A percentile compares a stretch with the other conserved stretches of the same genome.
Conservation (phyloP, 2,888 invertebrate genomes). For the Octonoba sinensis region DNA sequence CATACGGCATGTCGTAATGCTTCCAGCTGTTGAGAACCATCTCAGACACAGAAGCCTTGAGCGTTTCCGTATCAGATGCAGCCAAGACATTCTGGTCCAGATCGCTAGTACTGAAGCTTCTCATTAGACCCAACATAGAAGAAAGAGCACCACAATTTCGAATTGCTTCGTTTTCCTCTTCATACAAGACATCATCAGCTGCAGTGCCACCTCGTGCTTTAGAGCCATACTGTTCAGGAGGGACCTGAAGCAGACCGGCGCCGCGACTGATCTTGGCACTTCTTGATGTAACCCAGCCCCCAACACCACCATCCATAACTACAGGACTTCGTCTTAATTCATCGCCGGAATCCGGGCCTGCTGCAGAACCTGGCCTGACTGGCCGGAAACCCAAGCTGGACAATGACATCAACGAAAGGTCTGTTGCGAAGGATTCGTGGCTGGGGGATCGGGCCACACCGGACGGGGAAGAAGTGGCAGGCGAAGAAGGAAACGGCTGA, state of each 20-base stretch:
- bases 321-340: slow-evolving; percentile 52
- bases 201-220: slow-evolving; percentile 26
- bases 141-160: slow-evolving; percentile 85
- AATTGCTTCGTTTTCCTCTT: slow-evolving; percentile 84
- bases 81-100: slow-evolving; percentile 72
- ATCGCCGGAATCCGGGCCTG: slow-evolving; percentile 50
- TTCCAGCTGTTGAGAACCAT: slow-evolving; percentile 66
- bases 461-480: slow-evolving; percentile 44
- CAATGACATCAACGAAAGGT: slow-evolving; percentile 83
- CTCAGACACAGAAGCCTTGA: slow-evolving; percentile 70
- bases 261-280: slow-evolving; percentile 19
- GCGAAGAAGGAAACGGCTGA: slow-evolving; percentile 28
- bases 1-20: slow-evolving; percentile 70
- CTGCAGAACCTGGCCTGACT: slow-evolving; percentile 31
- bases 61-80: slow-evolving; percentile 68
- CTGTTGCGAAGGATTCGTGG: slow-evolving; percentile 87
- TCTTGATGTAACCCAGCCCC: slow-evolving; percentile 45
- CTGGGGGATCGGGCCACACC: slow-evolving; percentile 78
- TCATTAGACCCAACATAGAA: slow-evolving; percentile 81
- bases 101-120: slow-evolving; percentile 87
- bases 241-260: slow-evolving; percentile 64
- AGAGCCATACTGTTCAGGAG: slow-evolving; percentile 65
- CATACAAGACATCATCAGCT: slow-evolving; percentile 76
- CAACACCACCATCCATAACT: slow-evolving; percentile 50
- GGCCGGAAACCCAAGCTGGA: slow-evolving; percentile 73